Base-by-base conservation (phyloP, 1,140 invertebrate species). In the Trachelipus rathkii region DNA sequence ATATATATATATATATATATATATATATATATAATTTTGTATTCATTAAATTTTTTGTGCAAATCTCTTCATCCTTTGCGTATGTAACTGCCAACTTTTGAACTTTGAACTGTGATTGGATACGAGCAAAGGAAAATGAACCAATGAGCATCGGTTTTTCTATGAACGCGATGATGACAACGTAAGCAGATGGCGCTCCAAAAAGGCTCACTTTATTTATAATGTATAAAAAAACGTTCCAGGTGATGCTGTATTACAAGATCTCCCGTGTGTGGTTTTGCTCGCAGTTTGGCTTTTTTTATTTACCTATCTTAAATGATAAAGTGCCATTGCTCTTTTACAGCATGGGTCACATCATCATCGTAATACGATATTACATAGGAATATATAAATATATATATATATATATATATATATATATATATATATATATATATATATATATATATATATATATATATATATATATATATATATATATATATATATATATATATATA, bases 1-100 rank as follows among this genome's bases (percentile, higher is more conserved):
- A 60, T 60, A 19, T 15, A 60, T 60, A 60, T 13, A 19, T 19
- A 60, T 60, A 60, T 60, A 70, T 70, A 70, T 70, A 70, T 70
- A 33, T 70, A 70, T 70, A 33, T 33, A 70, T 70, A 70, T 23
- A 70, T 70, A 33, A n/a, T 72, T 45, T 7, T 72, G 44, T 72
- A 72, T 70, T 15, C 21, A 70, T 70, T 11, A 23, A 70, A 24
- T 19, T 60, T 15, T 60, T 60, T 60, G 19, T 60, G 11, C 50
- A 13, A 15, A 15, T 60, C 11, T 19, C 11, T 15, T 15, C 19
- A 60, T 15, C 11, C 50, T 60, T 60, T 60, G 19, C 50, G 11
- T 60, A 60, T 60, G 50, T 60, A 60, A 60, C 50, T 60, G 50
- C 50, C 50, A 60, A 1, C 50, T 60, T 33, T 60, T 19, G 50